These are phyloP conservation scores for Enteromius unitaeniatus DNA, from an alignment of 2,797 vertebrate genomes.

Conservation along the genomic window DNA sequence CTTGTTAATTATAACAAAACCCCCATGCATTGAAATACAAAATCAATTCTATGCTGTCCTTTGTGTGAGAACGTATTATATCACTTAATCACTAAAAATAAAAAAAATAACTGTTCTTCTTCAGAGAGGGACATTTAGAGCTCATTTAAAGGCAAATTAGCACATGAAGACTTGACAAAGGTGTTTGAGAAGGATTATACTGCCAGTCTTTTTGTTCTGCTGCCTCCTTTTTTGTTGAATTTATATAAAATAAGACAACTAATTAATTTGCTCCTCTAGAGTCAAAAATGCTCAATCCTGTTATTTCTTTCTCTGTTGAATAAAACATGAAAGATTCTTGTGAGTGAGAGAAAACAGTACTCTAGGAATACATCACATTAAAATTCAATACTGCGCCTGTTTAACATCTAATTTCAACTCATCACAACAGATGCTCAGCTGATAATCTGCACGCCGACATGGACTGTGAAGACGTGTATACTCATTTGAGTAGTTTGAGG, in stretches of 20 bases:
- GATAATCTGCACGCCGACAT: background rate
- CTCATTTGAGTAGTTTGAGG: background rate
- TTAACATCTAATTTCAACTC: constrained; percentile 45
- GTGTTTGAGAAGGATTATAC: constrained; percentile 28
- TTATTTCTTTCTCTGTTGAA: constrained; percentile 49
- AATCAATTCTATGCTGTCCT: background rate
- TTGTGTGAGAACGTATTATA: background rate
- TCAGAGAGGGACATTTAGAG: background rate
- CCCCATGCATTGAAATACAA: background rate
- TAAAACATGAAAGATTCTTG: constrained; percentile 58
- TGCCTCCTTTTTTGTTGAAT: background rate
- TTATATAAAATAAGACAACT: constrained; percentile 17
- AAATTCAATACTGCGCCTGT: constrained; percentile 48
- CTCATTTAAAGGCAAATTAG: constrained; percentile 24
- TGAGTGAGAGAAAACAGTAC: constrained; percentile 19
- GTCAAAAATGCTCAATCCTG: constrained; percentile 45
- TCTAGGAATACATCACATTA: constrained; percentile 50
- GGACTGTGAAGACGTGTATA: constrained; percentile 18
- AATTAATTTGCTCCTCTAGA: constrained; percentile 12
- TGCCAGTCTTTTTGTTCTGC: constrained; percentile 39
- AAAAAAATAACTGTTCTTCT: background rate
- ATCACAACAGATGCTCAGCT: constrained; percentile 11
- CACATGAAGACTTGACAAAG: background rate
- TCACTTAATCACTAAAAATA: background rate
- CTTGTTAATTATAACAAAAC: constrained; percentile 6